Percentiles rank a stretch among this genome's conserved stretches.
Evolutionary conservation across 37 sponge, comb jelly and placozoan species (phyloP).

Genomic region (Oopsacas minuta): DNA sequence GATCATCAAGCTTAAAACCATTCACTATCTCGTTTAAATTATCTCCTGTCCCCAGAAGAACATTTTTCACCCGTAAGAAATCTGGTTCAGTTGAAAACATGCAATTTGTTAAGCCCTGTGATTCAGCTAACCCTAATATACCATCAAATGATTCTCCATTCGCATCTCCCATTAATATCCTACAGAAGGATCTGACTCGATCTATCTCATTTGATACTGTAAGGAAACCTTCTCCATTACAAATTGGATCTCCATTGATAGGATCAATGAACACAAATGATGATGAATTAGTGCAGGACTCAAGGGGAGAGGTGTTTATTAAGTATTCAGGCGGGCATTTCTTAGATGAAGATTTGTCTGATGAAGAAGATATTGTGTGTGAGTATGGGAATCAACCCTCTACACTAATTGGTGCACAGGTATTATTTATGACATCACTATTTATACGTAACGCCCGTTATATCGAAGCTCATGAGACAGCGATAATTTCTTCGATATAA

Average conservation of each 20-base stretch:
- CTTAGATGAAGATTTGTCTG: not conserved
- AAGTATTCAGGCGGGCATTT: not conserved
- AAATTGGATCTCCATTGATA: not conserved
- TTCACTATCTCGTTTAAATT: not conserved
- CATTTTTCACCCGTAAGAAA: not conserved
- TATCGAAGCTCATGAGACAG: no score
- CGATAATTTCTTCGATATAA: no score
- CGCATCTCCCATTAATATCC: not conserved
- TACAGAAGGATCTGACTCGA: not conserved
- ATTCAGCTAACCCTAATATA: not conserved
- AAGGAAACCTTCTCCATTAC: not conserved
- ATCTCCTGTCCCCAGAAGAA: not conserved
- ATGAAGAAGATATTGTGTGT: not conserved
- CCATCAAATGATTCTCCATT: not conserved
- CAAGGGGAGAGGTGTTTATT: not conserved
- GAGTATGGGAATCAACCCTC: not conserved
- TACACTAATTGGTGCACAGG: slow-evolving; percentile 12
- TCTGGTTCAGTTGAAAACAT: not conserved
- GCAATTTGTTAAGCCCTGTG: not conserved
- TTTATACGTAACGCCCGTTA: no score
- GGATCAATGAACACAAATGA: not conserved
- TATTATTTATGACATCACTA: no score
- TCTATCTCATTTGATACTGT: not conserved
- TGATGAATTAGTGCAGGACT: not conserved
- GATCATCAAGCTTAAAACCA: not conserved